Percentiles rank a stretch among this genome's conserved stretches.
Conservation (phyloP, 1,140 invertebrate species). For the Rhopalosiphum maidis region DNA sequence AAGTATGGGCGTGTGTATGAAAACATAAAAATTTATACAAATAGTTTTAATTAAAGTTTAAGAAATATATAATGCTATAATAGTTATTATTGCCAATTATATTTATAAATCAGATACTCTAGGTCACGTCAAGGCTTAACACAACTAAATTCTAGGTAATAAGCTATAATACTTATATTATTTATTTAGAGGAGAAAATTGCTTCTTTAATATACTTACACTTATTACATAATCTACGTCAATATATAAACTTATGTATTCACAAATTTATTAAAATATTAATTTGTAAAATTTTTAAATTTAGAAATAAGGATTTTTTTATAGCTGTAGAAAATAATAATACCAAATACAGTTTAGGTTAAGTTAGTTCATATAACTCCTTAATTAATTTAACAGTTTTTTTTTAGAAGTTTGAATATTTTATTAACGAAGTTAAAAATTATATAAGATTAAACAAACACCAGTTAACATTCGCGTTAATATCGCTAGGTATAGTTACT, state of each 20-base stretch:
- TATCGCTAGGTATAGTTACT: background rate
- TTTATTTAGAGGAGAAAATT: background rate
- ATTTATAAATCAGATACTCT: background rate
- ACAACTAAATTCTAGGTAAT: background rate
- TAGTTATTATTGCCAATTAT: background rate
- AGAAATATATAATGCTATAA: background rate
- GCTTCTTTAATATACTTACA: background rate
- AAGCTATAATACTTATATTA: background rate
- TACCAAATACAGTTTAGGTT: background rate
- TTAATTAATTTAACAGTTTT: background rate
- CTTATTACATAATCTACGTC: background rate
- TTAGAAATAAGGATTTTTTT: background rate
- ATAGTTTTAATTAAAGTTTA: background rate
- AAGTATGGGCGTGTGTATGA: background rate
- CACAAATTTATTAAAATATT: background rate
- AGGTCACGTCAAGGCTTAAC: background rate
- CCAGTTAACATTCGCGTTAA: background rate
- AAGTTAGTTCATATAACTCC: fast-evolving
- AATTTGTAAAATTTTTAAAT: background rate
- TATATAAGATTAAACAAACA: background rate
- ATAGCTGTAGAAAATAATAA: background rate
- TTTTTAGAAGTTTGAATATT: background rate
- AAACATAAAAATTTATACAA: background rate
- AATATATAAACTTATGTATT: background rate
- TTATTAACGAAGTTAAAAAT: background rate